Evolutionary conservation across 2,888 invertebrate genomes (phyloP), one percentile per base, ranked within the genome.

Genomic region (Coecobrya sp.): DNA sequence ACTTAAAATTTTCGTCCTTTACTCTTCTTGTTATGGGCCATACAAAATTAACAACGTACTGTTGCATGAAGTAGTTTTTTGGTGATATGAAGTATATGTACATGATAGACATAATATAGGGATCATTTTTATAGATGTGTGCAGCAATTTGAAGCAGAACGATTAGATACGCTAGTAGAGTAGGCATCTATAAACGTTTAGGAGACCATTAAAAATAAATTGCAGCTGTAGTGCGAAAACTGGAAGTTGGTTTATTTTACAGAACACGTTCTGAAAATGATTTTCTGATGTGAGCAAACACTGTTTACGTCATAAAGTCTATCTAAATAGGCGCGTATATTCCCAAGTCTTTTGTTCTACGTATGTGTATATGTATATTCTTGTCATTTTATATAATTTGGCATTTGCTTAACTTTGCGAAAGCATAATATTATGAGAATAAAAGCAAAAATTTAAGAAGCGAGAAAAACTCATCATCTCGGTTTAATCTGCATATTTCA

Each of bases 401-500:
- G 36, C 36, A 36, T 36, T 36, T 7, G 36, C 7, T 36, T 36
- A 36, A 7, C 36, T 36, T 36, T 36, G 7, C 5, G 49, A 49
- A 59, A 59, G 22, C 22, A 19, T 19, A 36, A 2, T 36, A 36
- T 36, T 36, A 36, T 7, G 36, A 36, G 36, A 36, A 36, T 7
- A 36, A 36, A 36, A 36, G 36, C 36, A 4, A 36, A 36, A 36
- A 36, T 36, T 36, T 36, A 19, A 59, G 19, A 59, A 59, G 19
- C 59, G 59, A 7, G 59, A 19, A 59, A n/a, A 19, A 59, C n/a
- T 19, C 59, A 59, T 19, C 59, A 59, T 59, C 59, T 22, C 19
- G n/a, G 59, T 13, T 59, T 59, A 59, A 59, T 59, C 59, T 59
- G 59, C 59, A 59, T 59, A 19, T 59, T 59, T 59, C n/a, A 59